phyloP scores from a whole-genome alignment of 1,140 invertebrate species.

The Drosophila kurseongensis region DNA sequence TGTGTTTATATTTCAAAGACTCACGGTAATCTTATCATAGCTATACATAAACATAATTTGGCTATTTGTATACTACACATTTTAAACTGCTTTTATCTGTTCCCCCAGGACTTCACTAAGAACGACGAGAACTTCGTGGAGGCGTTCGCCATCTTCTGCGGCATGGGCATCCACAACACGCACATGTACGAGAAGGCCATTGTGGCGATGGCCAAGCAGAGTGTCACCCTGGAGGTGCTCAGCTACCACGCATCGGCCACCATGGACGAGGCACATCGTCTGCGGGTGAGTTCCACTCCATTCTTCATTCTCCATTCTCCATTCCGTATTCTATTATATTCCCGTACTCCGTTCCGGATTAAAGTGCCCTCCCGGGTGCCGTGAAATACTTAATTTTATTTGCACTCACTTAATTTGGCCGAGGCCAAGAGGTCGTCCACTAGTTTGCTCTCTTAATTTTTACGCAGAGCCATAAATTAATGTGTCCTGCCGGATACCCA shows the following conservation, averaged over 20 bases:
- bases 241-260: conserved; percentile 98
- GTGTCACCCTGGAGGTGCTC: conserved; percentile 96
- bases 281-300: conserved; percentile 89
- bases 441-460: conserved; percentile 36
- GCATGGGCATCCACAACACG: conserved; percentile 98
- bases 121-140: conserved; percentile 97
- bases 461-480: conserved; percentile 59
- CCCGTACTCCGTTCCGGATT: conserved; percentile 15
- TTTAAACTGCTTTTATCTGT: not conserved
- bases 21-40: too few species aligned
- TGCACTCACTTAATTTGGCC: conserved; percentile 66
- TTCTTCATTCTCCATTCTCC: not conserved
- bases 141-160: conserved; percentile 98
- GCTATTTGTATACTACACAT: too few species aligned
- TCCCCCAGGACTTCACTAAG: conserved; percentile 89
- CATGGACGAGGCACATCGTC: conserved; percentile 92
- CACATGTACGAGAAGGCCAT: conserved; percentile 98
- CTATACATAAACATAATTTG: too few species aligned
- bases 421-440: conserved; percentile 43
- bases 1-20: too few species aligned
- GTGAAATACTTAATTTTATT: conserved; percentile 74
- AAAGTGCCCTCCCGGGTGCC: conserved; percentile 44
- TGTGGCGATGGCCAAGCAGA: conserved; percentile 97
- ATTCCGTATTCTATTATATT: not conserved
- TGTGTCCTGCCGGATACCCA: conserved; percentile 28